Base-by-base conservation (phyloP, 2,888 invertebrate genomes). In the Euclidia mi region DNA sequence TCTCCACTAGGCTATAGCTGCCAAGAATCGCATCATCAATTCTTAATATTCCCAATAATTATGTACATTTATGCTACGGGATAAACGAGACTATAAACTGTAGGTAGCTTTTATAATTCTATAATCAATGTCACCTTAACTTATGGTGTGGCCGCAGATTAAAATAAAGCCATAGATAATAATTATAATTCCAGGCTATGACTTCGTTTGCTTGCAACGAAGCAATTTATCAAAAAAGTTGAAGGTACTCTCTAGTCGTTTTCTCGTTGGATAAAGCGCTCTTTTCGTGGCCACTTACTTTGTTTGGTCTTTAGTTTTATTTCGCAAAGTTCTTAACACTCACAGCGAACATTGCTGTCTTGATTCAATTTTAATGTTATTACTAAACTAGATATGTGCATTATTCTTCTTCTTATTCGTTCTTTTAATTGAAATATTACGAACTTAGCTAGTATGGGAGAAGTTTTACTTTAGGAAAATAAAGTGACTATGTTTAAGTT, bases 221-320 rank as follows among this genome's bases (percentile, higher is more conserved):
- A 37, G 31, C 31, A 47, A 40, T 47, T 31, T 47, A 18, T 40
- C 18, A 40, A 46, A 47, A 10, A 29, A 47, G n/a, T 47, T 47
- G 10, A 12, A 29, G 37, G 7, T 15, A 25, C 38, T 18, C 9
- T 9, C 31, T 40, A 25, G 20, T 3, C 20, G 20, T 6, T 7
- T 38, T 47, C 38, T 46, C 37, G 1, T 38, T 18, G 14, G n/a
- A 31, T 40, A 48, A 40, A 18, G 20, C 18, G 12, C 28, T 15
- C 2, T 48, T 31, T 48, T 48, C 12, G 18, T 12, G 11, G 46
- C 38, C 18, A 18, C 15, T 40, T n/a, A 18, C 11, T 14, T 3
- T 4, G n/a, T 18, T 14, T 12, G 28, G 4, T 42, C 10, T 1
- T 29, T 42, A 29, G 2, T 28, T 42, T 42, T 6, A 15, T 9